These are phyloP conservation scores for Pseudopleuronectes americanus DNA, from an alignment of 2,797 vertebrate species.

Conservation along the genomic window DNA sequence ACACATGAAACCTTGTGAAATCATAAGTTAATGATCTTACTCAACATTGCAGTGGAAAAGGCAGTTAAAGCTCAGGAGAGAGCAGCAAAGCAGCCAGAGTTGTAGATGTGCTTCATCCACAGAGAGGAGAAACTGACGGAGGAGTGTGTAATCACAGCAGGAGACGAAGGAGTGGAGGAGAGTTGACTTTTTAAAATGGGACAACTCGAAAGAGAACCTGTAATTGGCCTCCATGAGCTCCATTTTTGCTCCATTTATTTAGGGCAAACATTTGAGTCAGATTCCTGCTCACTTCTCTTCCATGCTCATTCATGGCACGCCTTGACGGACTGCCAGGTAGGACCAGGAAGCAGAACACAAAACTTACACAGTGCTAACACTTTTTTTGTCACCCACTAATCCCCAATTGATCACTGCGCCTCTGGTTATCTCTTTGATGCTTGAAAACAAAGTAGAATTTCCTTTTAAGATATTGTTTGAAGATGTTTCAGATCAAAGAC, in stretches of 20 bases:
- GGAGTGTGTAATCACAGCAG: conserved; percentile 43
- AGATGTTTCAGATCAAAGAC: conserved; percentile 15
- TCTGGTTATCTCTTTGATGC: not conserved
- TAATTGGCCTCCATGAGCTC: conserved; percentile 26
- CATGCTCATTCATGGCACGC: no score
- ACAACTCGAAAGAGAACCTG: conserved; percentile 31
- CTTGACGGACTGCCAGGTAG: no score
- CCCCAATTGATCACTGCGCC: not conserved
- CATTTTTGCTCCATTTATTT: conserved; percentile 24
- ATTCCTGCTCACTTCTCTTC: no score
- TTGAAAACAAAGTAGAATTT: not conserved
- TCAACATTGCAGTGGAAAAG: conserved; percentile 5
- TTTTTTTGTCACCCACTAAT: not conserved
- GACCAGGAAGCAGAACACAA: no score
- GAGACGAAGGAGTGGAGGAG: conserved; percentile 26
- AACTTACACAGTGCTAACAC: no score
- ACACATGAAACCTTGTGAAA: not conserved
- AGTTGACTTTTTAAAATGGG: conserved; percentile 17
- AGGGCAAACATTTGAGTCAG: conserved; percentile 16
- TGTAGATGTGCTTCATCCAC: conserved; percentile 12
- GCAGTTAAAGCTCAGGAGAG: conserved; percentile 40
- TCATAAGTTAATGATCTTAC: conserved; percentile 28
- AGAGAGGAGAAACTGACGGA: conserved; percentile 13
- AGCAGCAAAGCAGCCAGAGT: conserved; percentile 14
- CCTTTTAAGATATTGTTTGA: no score